Conservation (phyloP, 2,113 vertebrate species). For the Xiphias gladius region DNA sequence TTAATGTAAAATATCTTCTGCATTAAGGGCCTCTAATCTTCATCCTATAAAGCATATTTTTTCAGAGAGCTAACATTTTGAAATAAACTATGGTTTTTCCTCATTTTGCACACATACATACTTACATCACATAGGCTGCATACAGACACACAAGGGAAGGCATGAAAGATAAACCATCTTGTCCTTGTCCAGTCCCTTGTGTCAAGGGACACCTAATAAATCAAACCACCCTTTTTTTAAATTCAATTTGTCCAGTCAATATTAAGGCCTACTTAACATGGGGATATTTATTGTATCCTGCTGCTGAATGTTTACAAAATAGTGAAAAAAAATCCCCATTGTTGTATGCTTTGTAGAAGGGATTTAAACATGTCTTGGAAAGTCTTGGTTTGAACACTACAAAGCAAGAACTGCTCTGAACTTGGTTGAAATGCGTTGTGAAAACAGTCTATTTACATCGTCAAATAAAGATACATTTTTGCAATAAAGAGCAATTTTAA, state of each 20-base stretch:
- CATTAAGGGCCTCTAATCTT: not conserved
- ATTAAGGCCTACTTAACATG: not conserved
- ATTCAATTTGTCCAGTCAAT: conserved; percentile 33
- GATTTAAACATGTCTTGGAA: conserved; percentile 32
- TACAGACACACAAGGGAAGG: conserved; percentile 10
- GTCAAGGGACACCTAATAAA: conserved; percentile 39
- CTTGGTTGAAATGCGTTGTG: not conserved
- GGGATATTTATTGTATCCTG: not conserved
- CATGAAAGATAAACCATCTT: conserved; percentile 19
- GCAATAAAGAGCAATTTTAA: not conserved
- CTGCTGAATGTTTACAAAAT: conserved; percentile 15
- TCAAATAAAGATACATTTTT: conserved; percentile 21
- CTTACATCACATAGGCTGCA: not conserved
- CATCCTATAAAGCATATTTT: not conserved
- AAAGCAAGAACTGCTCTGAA: not conserved
- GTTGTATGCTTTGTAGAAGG: conserved; percentile 1
- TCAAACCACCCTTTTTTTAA: conserved; percentile 18
- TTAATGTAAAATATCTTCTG: conserved; percentile 2
- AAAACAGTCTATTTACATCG: conserved; percentile 11
- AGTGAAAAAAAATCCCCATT: not conserved
- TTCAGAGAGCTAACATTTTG: not conserved
- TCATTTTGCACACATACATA: not conserved
- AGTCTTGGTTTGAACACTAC: not conserved
- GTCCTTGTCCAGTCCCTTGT: conserved; percentile 38
- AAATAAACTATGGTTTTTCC: conserved; percentile 13